Conservation (phyloP, 2,888 invertebrate species). For the Acanthococcus lagerstroemiae region DNA sequence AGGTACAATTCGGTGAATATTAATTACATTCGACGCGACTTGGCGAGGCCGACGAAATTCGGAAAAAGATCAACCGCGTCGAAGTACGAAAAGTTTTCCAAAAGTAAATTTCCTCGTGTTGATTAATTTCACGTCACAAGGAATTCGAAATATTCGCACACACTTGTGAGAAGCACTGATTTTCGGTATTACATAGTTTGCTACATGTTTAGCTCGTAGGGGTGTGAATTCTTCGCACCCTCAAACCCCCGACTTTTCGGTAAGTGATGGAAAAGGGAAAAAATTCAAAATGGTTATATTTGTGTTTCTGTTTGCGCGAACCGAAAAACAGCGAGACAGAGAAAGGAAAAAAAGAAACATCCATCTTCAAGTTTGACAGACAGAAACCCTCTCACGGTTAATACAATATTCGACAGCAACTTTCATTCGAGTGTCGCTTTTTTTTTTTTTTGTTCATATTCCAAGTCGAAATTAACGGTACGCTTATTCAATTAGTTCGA, state of each 20-base stretch:
- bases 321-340: neutral
- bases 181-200: too few relatives aligned
- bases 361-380: neutral
- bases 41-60: too few relatives aligned
- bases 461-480: too few relatives aligned
- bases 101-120: neutral
- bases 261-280: neutral
- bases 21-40: neutral
- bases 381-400: neutral
- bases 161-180: too few relatives aligned
- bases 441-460: neutral
- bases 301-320: too few relatives aligned
- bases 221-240: neutral
- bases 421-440: neutral
- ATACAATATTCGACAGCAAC: too few relatives aligned
- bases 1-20: neutral
- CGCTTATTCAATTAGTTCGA: too few relatives aligned
- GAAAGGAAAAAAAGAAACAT: neutral
- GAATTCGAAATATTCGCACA: neutral
- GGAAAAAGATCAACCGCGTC: neutral
- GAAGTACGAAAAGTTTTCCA: too few relatives aligned
- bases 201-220: too few relatives aligned
- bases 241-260: neutral
- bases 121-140: neutral
- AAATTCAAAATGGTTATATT: neutral